Evolutionary conservation across 1,140 invertebrate species (phyloP), one percentile per base, ranked within the genome.

Genomic region (Choristoneura fumiferana): DNA sequence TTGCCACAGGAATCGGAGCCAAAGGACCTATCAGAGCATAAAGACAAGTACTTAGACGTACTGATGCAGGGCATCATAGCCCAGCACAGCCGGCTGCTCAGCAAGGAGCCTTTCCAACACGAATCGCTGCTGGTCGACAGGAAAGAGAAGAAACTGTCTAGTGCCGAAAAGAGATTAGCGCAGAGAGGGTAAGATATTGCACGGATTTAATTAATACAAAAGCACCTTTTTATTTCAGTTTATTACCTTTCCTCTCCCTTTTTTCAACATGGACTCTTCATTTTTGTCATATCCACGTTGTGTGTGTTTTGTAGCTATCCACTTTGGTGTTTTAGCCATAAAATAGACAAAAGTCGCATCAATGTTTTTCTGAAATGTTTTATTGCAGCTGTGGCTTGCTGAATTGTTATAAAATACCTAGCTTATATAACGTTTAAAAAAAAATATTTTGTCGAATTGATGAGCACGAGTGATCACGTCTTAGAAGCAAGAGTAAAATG

Each of bases 61-160:
- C 92, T 98, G 18, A 93, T 98, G 84, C 93, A 95, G 78, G 93
- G 93, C 34, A 92, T 97, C 17, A 83, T 92, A 9, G 91, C 92
- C 33, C 86, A 92, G 22, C 91, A 94, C 67, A 93, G 94, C 3
- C 91, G 92, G n/a, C 83, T 93, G 17, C 86, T 98, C 12, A 95
- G 94, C 1, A 96, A 96, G 81, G 94, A 96, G 76, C 98, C 98
- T 0, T 99, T 99, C 89, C 95, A 98, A 69, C 98, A 99, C 80
- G 98, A 99, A 87, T 98, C 97, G 14, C 89, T 99, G 34, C 90
- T 99, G 4, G 95, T 99, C 1, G 98, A 99, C 87, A 92, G 97
- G 33, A 98, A 99, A 78, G 98, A 99, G 71, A 95, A 98, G 73
- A 97, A 98, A 73, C 90, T 99, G 9, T 98, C 97, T 1, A 96